Conservation (phyloP, 2,888 invertebrate genomes). For the Ethmia dodecea region DNA sequence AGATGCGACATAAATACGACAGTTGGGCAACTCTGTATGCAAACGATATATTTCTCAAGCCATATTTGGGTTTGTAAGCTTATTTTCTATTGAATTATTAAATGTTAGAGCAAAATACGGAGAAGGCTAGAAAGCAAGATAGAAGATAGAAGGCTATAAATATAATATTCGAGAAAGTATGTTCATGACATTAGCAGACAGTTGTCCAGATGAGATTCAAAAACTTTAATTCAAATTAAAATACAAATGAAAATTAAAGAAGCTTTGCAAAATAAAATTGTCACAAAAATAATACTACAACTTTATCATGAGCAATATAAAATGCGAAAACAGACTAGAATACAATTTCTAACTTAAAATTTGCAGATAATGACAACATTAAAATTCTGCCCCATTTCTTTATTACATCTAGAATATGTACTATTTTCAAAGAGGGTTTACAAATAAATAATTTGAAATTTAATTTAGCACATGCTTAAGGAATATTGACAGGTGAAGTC, state of each 20-base stretch:
- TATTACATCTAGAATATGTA: too few species aligned
- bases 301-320: neutral
- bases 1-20: constrained; percentile 36
- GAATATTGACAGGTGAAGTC: constrained; percentile 32
- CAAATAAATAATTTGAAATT: constrained; percentile 30
- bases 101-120: too few species aligned
- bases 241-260: neutral
- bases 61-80: constrained; percentile 9
- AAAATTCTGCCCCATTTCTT: too few species aligned
- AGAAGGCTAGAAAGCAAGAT: neutral
- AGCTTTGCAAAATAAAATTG: too few species aligned
- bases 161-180: neutral
- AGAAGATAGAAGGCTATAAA: neutral
- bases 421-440: too few species aligned
- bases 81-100: constrained; percentile 22
- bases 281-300: neutral
- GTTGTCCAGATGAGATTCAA: neutral
- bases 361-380: neutral
- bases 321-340: too few species aligned
- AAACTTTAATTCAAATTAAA: neutral
- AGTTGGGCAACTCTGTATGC: constrained; percentile 25
- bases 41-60: constrained; percentile 20
- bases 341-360: neutral
- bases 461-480: constrained; percentile 36
- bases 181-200: too few species aligned